Conservation (phyloP, 2,888 invertebrate genomes). For the Xanthorhoe designata region DNA sequence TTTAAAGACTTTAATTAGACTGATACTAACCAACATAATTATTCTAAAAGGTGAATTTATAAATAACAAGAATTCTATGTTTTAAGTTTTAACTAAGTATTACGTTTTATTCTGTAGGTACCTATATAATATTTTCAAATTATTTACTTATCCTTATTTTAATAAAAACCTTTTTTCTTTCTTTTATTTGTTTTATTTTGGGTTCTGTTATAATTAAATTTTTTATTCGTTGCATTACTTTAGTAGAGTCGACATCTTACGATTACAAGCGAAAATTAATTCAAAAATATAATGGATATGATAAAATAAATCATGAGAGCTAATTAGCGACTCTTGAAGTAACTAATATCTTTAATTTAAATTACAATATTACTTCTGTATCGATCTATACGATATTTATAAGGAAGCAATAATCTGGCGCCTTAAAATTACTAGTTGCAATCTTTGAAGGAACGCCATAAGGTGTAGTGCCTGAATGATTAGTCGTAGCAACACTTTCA, state of each 20-base stretch:
- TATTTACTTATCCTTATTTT: conserved; percentile 39
- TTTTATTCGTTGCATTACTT: neutral
- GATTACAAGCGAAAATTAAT: no score
- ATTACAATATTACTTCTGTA: no score
- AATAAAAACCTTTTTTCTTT: conserved; percentile 42
- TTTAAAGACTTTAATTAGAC: conserved; percentile 32
- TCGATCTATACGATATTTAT: no score
- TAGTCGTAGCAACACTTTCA: neutral
- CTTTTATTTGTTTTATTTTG: conserved; percentile 34
- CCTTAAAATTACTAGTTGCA: neutral
- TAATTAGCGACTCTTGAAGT: no score
- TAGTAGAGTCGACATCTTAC: neutral
- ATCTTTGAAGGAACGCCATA: neutral
- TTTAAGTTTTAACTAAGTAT: conserved; percentile 39
- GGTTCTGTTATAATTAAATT: conserved; percentile 4
- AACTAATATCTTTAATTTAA: neutral
- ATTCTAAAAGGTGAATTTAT: conserved; percentile 44
- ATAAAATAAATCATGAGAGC: no score
- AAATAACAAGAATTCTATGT: conserved; percentile 21
- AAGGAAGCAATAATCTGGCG: neutral
- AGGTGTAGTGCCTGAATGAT: neutral
- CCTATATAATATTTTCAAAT: conserved; percentile 47
- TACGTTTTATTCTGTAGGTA: conserved; percentile 44
- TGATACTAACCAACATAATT: conserved; percentile 37
- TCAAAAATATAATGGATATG: no score